Evolutionary conservation across 2,113 vertebrate genomes (phyloP).

Genomic region (Solea solea): DNA sequence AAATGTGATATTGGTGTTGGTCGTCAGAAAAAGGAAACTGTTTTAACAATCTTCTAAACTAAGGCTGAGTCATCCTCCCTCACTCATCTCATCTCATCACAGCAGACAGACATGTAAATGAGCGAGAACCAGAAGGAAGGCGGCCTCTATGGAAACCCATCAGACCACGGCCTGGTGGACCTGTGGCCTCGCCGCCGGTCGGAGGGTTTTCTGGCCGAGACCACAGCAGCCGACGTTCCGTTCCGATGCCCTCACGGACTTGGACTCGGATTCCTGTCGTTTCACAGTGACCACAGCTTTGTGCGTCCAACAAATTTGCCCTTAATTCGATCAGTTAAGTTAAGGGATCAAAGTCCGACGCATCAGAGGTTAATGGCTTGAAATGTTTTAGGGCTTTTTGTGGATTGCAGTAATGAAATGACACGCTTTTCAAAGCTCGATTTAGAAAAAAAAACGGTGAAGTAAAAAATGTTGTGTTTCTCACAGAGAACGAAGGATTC

Average conservation of each 20-base stretch:
- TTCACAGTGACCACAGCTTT: conserved; percentile 45
- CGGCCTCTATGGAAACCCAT: conserved; percentile 33
- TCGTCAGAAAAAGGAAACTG: neutral
- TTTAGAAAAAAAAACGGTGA: conserved; percentile 28
- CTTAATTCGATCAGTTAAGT: conserved; percentile 50
- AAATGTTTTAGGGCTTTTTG: conserved; percentile 4
- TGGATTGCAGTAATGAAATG: conserved; percentile 23
- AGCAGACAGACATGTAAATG: conserved; percentile 36
- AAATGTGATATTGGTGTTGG: neutral
- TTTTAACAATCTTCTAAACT: conserved; percentile 9
- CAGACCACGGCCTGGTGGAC: conserved; percentile 40
- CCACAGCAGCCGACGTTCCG: conserved; percentile 50
- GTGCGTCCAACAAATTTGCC: conserved; percentile 45
- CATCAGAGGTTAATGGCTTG: conserved; percentile 18
- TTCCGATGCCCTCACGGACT: conserved; percentile 30
- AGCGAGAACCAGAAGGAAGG: conserved; percentile 38
- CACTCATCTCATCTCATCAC: neutral
- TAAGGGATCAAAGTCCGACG: conserved; percentile 11
- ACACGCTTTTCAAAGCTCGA: conserved; percentile 27
- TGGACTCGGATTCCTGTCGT: conserved; percentile 28
- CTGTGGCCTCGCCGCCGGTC: conserved; percentile 44
- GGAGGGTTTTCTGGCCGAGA: conserved; percentile 40
- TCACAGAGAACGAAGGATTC: conserved; percentile 52
- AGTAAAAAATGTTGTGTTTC: conserved; percentile 43
- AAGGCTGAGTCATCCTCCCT: neutral